Percentiles rank a stretch among this genome's conserved stretches.
phyloP scores from a whole-genome alignment of 2,113 vertebrate genomes.

The Oriolus oriolus region DNA sequence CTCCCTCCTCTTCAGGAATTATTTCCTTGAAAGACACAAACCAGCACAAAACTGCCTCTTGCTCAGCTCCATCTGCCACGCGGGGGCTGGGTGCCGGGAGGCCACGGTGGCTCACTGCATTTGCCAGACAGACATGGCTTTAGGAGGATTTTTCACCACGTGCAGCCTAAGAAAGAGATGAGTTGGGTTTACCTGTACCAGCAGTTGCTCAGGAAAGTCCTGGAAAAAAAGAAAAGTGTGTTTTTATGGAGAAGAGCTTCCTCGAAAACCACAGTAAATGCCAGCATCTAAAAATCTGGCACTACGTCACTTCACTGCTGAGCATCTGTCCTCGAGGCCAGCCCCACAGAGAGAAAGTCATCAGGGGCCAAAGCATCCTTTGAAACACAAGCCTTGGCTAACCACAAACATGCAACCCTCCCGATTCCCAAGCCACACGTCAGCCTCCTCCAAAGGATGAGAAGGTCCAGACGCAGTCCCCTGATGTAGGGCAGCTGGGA shows the following conservation, averaged over 20 bases:
- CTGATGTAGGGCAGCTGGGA: background rate
- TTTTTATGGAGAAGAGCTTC: background rate
- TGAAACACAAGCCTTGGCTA: slow-evolving; percentile 16
- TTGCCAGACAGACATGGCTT: background rate
- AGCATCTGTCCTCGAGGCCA: slow-evolving; percentile 2
- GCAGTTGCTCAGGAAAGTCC: background rate
- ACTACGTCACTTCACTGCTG: background rate
- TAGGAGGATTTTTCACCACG: background rate
- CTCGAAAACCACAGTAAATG: background rate
- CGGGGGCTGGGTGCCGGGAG: background rate
- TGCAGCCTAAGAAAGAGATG: background rate
- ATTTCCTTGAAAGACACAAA: slow-evolving; percentile 52
- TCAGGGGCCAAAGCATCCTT: slow-evolving; percentile 24
- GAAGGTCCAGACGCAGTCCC: background rate
- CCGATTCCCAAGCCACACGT: background rate
- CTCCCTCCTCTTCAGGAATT: slow-evolving; percentile 39
- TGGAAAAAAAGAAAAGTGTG: background rate
- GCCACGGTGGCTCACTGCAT: background rate
- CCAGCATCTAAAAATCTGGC: background rate
- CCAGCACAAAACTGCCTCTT: slow-evolving; percentile 12
- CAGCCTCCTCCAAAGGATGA: background rate
- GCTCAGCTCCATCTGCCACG: slow-evolving; percentile 14
- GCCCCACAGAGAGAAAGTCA: background rate
- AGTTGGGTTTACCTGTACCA: background rate
- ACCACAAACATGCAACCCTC: slow-evolving; percentile 45